phyloP scores from a whole-genome alignment of 2,888 invertebrate genomes.

The Tiphia femorata region DNA sequence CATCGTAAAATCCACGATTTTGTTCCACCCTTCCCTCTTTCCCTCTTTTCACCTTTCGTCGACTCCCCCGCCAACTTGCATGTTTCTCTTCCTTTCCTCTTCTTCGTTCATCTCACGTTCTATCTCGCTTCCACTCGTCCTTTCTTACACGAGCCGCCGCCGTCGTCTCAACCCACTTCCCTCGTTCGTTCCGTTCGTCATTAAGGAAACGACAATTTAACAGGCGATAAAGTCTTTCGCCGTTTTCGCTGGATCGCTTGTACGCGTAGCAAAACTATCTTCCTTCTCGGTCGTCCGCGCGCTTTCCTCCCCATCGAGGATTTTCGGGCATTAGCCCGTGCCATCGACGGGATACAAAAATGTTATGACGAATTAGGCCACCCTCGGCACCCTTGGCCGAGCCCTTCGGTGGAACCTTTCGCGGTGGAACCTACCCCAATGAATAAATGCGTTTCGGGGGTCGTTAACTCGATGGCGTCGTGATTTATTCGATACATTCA shows the following conservation, averaged over 20 bases:
- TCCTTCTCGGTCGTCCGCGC: neutral
- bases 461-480: slow-evolving; percentile 48
- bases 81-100: neutral
- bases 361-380: slow-evolving; percentile 62
- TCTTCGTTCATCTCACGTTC: neutral
- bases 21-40: slow-evolving; percentile 1
- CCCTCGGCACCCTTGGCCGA: slow-evolving; percentile 45
- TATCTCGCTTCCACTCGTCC: slow-evolving; percentile 3
- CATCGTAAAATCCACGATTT: slow-evolving; percentile 50
- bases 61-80: neutral
- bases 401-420: slow-evolving; percentile 38
- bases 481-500: slow-evolving; percentile 25
- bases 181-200: slow-evolving; percentile 3
- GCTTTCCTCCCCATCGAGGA: slow-evolving; percentile 25
- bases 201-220: slow-evolving; percentile 49
- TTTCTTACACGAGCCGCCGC: neutral
- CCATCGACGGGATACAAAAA: slow-evolving; percentile 50
- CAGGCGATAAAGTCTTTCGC: slow-evolving; percentile 51
- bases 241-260: slow-evolving; percentile 25
- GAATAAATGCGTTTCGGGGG: slow-evolving; percentile 54
- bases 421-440: slow-evolving; percentile 56
- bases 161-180: slow-evolving; percentile 3
- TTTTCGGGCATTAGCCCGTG: slow-evolving; percentile 43
- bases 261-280: neutral
- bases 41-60: slow-evolving; percentile 21